Evolutionary conservation across 2,888 invertebrate genomes (phyloP).

Genomic region (Spialia ferax): DNA sequence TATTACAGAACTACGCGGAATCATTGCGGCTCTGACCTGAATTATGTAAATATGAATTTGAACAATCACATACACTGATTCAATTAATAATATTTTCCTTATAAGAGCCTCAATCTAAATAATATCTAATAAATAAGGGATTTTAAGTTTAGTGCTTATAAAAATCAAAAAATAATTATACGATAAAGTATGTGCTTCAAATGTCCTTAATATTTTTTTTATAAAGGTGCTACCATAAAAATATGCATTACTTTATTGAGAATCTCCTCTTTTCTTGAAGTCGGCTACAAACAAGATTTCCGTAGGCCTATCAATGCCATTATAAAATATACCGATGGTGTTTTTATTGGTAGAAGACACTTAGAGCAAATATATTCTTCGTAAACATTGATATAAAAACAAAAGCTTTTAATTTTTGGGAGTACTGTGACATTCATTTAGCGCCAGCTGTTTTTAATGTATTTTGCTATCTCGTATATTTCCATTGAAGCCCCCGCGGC

Average conservation of each 20-base stretch:
- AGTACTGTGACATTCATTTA: slow-evolving; percentile 32
- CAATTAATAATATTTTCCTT: slow-evolving; percentile 58
- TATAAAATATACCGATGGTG: no score
- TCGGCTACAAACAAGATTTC: no score
- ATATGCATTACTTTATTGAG: no score
- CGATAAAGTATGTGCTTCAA: no score
- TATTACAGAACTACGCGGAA: slow-evolving; percentile 77
- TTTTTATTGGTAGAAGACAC: no score
- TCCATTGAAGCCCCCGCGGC: slow-evolving; percentile 17
- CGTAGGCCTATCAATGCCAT: no score
- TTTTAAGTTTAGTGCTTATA: no score
- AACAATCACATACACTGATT: slow-evolving; percentile 59
- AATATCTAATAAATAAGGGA: no score
- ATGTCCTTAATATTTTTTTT: no score
- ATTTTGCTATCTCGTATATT: slow-evolving; percentile 35
- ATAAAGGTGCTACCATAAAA: no score
- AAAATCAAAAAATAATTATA: no score
- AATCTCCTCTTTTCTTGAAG: no score
- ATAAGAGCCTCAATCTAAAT: background rate
- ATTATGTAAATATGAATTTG: slow-evolving; percentile 82
- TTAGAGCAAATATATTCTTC: background rate
- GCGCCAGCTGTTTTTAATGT: slow-evolving; percentile 30
- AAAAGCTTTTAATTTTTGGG: slow-evolving; percentile 24
- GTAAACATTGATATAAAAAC: slow-evolving; percentile 13
- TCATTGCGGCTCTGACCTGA: slow-evolving; percentile 69